Base-by-base conservation (phyloP, 2,113 vertebrate species). In the Erythrocercus mccallii region DNA sequence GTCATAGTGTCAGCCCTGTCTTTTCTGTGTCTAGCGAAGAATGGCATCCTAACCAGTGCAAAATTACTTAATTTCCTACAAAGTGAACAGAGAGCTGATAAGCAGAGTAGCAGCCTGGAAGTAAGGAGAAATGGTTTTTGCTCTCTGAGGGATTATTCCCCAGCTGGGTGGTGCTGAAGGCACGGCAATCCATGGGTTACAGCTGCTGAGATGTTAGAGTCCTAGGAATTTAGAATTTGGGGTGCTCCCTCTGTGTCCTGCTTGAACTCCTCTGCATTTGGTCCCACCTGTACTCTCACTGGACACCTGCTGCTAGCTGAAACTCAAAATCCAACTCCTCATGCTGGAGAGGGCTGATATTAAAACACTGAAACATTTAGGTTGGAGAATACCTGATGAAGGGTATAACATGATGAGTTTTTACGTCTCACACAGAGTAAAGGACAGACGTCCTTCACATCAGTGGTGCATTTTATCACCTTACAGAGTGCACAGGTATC, bases 211-310 rank as follows among this genome's bases (percentile, higher is more conserved):
- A 44, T 16, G 42, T 44, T 17, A 44, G 40, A 42, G 42, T 44
- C 42, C 16, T 44, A 17, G 16, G 11, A 44, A 44, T 11, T 44
- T 44, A 44, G 15, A 44, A 44, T 44, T 16, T 44, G 42, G 42
- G 0, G 7, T 0, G 1, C 3, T 7, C 28, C 53, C 17, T 4
- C 69, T 1, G 1, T 3, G 10, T 21, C 68, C 54, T 15, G 10
- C 51, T 7, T 3, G 40, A 15, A 5, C 16, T 7, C 12, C 16
- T 56, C 3, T 2, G 23, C 21, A 0, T 38, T 40, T 18, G 25
- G 3, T 10, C n/a, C 8, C 0, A 0, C 3, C 0, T 0, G 2
- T 4, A 0, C 16, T 48, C 60, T 15, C 25, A 5, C 35, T 1
- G 33, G 21, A 21, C 25, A 21, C n/a, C n/a, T 16, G 16, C 5